phyloP scores from a whole-genome alignment of 64 coral and sea anemone species.

The Pocillopora damicornis region DNA sequence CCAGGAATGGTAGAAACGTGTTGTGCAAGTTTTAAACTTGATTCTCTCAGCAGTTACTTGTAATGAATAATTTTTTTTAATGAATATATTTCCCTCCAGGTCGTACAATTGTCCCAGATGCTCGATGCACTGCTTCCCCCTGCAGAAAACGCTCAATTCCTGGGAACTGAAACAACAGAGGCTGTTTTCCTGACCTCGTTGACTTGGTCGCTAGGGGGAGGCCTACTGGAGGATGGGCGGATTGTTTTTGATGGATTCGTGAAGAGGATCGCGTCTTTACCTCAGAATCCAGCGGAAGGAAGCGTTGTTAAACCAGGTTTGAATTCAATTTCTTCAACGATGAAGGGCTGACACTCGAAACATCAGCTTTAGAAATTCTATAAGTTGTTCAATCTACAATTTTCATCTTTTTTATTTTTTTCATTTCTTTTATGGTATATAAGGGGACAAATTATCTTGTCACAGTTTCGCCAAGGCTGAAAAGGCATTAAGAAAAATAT shows the following conservation, averaged over 20 bases:
- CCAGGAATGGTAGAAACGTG: too few relatives aligned
- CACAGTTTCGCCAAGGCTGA: too few relatives aligned
- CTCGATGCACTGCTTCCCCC: slow-evolving; percentile 84
- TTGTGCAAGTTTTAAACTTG: too few relatives aligned
- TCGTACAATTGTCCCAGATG: slow-evolving; percentile 94
- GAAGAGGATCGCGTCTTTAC: slow-evolving; percentile 76
- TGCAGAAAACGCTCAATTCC: slow-evolving; percentile 55
- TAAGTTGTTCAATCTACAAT: too few relatives aligned
- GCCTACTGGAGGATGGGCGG: slow-evolving; percentile 81
- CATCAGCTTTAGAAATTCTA: too few relatives aligned
- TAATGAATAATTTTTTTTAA: too few relatives aligned
- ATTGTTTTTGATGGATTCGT: slow-evolving; percentile 82
- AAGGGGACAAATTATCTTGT: too few relatives aligned
- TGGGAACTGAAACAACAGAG: slow-evolving; percentile 83
- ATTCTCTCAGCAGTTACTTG: too few relatives aligned
- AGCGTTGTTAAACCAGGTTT: slow-evolving; percentile 88
- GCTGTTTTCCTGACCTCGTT: slow-evolving; percentile 79
- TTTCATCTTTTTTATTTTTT: too few relatives aligned
- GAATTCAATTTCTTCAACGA: not conserved
- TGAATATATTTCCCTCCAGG: slow-evolving; percentile 41
- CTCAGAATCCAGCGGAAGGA: slow-evolving; percentile 87
- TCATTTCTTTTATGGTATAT: too few relatives aligned
- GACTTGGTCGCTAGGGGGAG: slow-evolving; percentile 89
- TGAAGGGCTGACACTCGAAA: too few relatives aligned
- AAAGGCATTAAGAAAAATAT: too few relatives aligned